phyloP scores from a whole-genome alignment of 2,113 vertebrate species.

The Merops nubicus region DNA sequence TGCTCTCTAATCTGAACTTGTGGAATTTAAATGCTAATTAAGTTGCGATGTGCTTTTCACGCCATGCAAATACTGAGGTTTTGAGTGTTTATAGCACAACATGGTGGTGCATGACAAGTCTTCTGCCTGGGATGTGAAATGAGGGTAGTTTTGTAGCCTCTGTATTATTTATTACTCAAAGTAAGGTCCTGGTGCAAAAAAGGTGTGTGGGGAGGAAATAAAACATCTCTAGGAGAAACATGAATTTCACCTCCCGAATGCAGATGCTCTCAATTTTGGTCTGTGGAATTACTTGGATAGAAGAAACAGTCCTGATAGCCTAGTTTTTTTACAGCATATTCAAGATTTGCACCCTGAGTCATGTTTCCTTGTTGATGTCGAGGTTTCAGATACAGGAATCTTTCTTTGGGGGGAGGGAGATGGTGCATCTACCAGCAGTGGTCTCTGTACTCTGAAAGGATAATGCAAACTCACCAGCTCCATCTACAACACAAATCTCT shows the following conservation, averaged over 20 bases:
- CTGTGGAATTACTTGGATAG: not conserved
- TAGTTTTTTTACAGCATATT: not conserved
- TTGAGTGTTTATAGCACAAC: not conserved
- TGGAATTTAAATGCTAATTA: not conserved
- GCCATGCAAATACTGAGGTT: fast-evolving
- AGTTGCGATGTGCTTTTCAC: not conserved
- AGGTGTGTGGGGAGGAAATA: fast-evolving
- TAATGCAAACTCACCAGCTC: not conserved
- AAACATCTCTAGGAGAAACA: not conserved
- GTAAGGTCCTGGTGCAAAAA: not conserved
- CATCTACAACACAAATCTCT: not conserved
- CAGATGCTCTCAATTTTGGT: not conserved
- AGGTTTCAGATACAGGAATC: not conserved
- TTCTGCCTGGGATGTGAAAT: not conserved
- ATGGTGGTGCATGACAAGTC: too few species aligned
- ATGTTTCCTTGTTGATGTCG: not conserved
- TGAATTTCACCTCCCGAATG: not conserved
- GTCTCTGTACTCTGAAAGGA: not conserved
- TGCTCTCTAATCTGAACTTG: not conserved
- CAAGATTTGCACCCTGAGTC: not conserved
- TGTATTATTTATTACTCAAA: not conserved
- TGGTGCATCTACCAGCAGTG: not conserved
- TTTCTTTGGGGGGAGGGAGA: not conserved
- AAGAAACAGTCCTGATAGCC: not conserved
- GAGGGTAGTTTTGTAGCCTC: not conserved